These are phyloP conservation scores for Linnaemya vulpina DNA, from an alignment of 2,888 invertebrate genomes.

Conservation along the genomic window DNA sequence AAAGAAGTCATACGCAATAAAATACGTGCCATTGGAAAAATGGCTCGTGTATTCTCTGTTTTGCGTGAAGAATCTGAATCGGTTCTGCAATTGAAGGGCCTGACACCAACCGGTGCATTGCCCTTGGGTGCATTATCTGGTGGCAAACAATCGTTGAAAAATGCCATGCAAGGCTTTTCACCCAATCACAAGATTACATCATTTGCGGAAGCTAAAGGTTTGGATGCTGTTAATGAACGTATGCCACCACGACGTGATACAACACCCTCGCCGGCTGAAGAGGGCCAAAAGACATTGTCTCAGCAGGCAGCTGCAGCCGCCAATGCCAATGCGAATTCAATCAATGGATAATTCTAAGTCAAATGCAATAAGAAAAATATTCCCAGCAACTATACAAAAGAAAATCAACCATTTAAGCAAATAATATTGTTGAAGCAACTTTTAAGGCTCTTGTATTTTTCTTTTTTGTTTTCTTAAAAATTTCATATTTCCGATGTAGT, in stretches of 20 bases:
- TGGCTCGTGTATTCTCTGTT: conserved; percentile 99
- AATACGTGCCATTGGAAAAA: conserved; percentile 99
- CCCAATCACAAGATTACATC: conserved; percentile 99
- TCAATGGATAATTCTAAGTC: conserved; percentile 81
- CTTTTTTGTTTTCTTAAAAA: neutral
- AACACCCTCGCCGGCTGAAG: conserved; percentile 86
- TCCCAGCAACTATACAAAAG: conserved; percentile 27
- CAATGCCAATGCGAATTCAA: conserved; percentile 81
- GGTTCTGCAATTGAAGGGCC: conserved; percentile 98
- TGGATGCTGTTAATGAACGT: conserved; percentile 99
- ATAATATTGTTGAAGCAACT: conserved; percentile 48
- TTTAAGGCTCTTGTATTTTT: conserved; percentile 41
- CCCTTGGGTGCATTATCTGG: conserved; percentile 98
- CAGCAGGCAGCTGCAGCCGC: conserved; percentile 81
- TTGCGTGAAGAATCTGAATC: conserved; percentile 99
- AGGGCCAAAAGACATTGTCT: conserved; percentile 79
- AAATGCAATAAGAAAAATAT: conserved; percentile 57
- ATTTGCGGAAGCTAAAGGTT: conserved; percentile 99
- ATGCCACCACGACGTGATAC: conserved; percentile 98
- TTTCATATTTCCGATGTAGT: conserved; percentile 47
- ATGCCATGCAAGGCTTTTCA: conserved; percentile 97
- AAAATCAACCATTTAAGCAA: conserved; percentile 39
- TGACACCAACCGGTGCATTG: conserved; percentile 98
- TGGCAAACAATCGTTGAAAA: conserved; percentile 97
- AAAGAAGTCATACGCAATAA: conserved; percentile 99